A percentile compares a stretch with the other conserved stretches of the same genome.
Conservation (phyloP, 2,888 invertebrate genomes). For the Eristalinus sepulchralis region DNA sequence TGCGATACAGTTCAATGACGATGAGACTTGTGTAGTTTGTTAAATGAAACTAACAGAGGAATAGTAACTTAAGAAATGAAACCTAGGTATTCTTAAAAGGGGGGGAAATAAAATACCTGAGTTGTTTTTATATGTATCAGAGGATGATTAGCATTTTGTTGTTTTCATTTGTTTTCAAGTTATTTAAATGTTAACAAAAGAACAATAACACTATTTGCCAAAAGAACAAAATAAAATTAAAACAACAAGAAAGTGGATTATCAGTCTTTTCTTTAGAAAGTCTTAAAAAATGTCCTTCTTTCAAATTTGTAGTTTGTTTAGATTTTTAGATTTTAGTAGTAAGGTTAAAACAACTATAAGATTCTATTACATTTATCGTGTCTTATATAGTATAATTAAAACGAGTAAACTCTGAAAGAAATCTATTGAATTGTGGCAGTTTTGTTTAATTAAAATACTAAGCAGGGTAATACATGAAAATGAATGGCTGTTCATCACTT, state of each 20-base stretch:
- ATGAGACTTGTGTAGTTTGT: not conserved
- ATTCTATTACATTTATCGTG: not conserved
- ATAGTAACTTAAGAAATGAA: slow-evolving; percentile 3
- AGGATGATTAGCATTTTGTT: not conserved
- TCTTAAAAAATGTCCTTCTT: slow-evolving; percentile 21
- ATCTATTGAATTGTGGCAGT: slow-evolving; percentile 38
- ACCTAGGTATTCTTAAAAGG: not conserved
- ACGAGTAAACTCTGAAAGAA: not conserved
- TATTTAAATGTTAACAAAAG: not conserved
- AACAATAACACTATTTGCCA: slow-evolving; percentile 16
- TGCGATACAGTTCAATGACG: slow-evolving; percentile 34
- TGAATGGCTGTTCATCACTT: not conserved
- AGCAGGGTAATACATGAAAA: not conserved
- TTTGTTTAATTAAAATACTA: not conserved
- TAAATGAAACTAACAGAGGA: slow-evolving; percentile 2
- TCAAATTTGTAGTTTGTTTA: not conserved
- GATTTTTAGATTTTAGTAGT: not conserved
- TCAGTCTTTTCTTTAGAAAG: slow-evolving; percentile 49
- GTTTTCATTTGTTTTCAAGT: not conserved
- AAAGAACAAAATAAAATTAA: not conserved
- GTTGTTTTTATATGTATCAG: slow-evolving; percentile 18
- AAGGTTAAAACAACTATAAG: not conserved
- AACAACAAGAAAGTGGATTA: slow-evolving; percentile 26
- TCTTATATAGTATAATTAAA: not conserved
- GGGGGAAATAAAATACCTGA: slow-evolving; percentile 38